phyloP scores from a whole-genome alignment of 2,797 vertebrate species.

The Myiothlypis coronata region DNA sequence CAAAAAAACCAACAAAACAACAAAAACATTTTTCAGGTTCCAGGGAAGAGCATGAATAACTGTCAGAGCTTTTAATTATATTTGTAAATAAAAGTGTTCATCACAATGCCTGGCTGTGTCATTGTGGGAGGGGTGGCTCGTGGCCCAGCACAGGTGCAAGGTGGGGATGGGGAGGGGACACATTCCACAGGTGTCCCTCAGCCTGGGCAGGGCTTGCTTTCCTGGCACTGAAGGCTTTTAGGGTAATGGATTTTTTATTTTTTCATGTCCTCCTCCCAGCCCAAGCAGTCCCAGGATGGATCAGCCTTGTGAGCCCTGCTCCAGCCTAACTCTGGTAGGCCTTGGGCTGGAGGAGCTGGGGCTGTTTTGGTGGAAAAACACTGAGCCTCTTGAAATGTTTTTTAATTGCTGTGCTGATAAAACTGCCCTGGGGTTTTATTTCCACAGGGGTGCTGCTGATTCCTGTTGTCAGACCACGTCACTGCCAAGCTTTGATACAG shows the following conservation, averaged over 20 bases:
- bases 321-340: accelerated
- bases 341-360: neutral
- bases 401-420: neutral
- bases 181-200: neutral
- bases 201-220: neutral
- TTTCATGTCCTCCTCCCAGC: neutral
- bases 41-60: slow-evolving; percentile 89
- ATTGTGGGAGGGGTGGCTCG: slow-evolving; percentile 50
- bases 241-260: neutral
- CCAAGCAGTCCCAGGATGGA: accelerated
- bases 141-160: neutral
- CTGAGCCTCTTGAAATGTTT: accelerated
- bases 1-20: slow-evolving; percentile 52
- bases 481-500: neutral
- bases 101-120: slow-evolving; percentile 80
- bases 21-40: slow-evolving; percentile 86
- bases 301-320: neutral
- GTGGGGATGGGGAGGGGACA: neutral
- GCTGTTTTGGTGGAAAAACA: neutral
- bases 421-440: neutral
- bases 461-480: accelerated
- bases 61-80: slow-evolving; percentile 99
- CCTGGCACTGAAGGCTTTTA: no score
- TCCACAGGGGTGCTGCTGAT: no score
- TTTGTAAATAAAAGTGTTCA: slow-evolving; percentile 99